These are phyloP conservation scores for Leptinotarsa tumamoca DNA, from an alignment of 2,888 invertebrate species.

Conservation along the genomic window DNA sequence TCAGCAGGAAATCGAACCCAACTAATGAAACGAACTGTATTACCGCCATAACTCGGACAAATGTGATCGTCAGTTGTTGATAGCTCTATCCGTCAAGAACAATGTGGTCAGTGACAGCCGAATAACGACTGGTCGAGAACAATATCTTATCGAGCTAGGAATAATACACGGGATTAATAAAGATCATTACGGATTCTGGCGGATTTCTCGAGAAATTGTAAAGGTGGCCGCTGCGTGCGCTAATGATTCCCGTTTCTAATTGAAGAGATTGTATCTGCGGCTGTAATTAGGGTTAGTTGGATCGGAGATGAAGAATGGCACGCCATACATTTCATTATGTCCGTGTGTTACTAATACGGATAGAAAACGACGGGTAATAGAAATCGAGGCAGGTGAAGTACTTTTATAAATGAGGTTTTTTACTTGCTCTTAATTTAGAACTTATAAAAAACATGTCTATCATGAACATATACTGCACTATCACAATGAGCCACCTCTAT, in stretches of 20 bases:
- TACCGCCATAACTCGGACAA: constrained; percentile 61
- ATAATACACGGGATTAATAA: constrained; percentile 61
- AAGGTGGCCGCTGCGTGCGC: constrained; percentile 32
- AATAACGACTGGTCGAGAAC: constrained; percentile 57
- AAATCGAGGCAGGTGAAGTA: constrained; percentile 5
- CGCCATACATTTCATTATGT: constrained; percentile 22
- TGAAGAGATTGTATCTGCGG: constrained; percentile 37
- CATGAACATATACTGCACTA: not conserved
- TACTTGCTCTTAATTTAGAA: not conserved
- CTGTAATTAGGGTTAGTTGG: constrained; percentile 39
- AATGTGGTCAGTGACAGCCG: constrained; percentile 58
- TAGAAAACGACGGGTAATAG: not conserved
- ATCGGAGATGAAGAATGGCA: constrained; percentile 21
- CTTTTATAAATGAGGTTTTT: not conserved
- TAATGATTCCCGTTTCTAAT: constrained; percentile 46
- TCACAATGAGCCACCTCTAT: too few relatives aligned
- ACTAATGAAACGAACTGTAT: constrained; percentile 63
- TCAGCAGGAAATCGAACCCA: constrained; percentile 58
- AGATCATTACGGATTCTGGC: constrained; percentile 51
- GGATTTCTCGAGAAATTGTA: constrained; percentile 17
- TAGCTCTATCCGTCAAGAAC: constrained; percentile 64
- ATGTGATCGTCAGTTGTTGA: constrained; percentile 63
- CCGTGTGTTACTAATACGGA: constrained; percentile 16
- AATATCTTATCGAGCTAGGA: constrained; percentile 57
- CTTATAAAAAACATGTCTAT: not conserved